Percentiles rank a stretch among this genome's conserved stretches.
Evolutionary conservation across 2,888 invertebrate genomes (phyloP).

Genomic region (Nycteola revayana): DNA sequence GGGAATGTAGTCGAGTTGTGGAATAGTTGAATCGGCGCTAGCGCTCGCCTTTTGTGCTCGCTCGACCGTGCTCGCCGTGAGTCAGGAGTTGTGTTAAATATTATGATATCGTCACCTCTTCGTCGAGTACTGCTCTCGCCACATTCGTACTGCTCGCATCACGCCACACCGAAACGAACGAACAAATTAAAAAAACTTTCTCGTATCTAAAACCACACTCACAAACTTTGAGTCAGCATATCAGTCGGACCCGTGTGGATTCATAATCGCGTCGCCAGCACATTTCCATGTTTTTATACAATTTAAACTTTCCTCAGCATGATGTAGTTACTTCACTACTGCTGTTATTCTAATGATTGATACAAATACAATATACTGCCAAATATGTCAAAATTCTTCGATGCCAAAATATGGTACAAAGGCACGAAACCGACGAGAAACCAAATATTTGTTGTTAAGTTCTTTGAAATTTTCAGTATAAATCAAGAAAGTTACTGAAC

Average conservation of each 20-base stretch:
- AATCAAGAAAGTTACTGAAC: constrained; percentile 41
- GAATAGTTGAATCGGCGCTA: constrained; percentile 38
- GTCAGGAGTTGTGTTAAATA: constrained; percentile 43
- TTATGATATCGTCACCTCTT: constrained; percentile 46
- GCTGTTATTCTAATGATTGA: constrained; percentile 6
- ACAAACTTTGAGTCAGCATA: constrained; percentile 23
- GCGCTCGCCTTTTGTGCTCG: constrained; percentile 42
- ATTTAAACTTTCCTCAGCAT: constrained; percentile 19
- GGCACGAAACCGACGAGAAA: no score
- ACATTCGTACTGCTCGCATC: constrained; percentile 6
- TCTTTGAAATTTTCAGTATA: constrained; percentile 47
- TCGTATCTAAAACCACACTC: constrained; percentile 27
- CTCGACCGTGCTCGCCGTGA: constrained; percentile 39
- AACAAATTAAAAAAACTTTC: constrained; percentile 39
- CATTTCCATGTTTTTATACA: constrained; percentile 16
- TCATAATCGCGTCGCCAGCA: constrained; percentile 24
- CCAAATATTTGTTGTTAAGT: constrained; percentile 34
- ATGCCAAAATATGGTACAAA: constrained; percentile 19
- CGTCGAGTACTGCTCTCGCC: constrained; percentile 7
- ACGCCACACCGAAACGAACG: constrained; percentile 18
- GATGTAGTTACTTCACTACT: no score
- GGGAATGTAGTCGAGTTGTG: constrained; percentile 26
- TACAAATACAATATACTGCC: constrained; percentile 11
- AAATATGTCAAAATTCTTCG: constrained; percentile 22
- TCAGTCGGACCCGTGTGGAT: constrained; percentile 13